These are phyloP conservation scores for Dynastes tityus DNA, from an alignment of 2,888 invertebrate species.

Conservation along the genomic window DNA sequence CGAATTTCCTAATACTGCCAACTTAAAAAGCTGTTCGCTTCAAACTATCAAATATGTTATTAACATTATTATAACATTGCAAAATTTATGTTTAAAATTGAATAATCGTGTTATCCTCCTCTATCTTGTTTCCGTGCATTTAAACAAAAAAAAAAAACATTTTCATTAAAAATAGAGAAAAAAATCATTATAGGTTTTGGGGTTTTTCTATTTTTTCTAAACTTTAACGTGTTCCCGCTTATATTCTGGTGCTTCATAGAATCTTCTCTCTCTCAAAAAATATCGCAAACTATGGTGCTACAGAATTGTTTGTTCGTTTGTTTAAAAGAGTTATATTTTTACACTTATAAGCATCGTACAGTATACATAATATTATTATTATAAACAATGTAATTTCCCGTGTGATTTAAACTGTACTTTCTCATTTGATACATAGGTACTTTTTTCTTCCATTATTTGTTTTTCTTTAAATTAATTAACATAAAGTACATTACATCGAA, in stretches of 20 bases:
- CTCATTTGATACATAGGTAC: constrained; percentile 12
- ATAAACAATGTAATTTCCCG: constrained; percentile 52
- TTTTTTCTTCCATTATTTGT: not conserved
- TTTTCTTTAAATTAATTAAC: not conserved
- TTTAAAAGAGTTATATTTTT: constrained; percentile 46
- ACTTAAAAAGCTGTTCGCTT: too few species aligned
- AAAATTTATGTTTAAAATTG: too few species aligned
- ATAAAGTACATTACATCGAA: constrained; percentile 10
- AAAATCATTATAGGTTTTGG: not conserved
- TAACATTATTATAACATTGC: too few species aligned
- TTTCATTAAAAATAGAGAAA: not conserved
- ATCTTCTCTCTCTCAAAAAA: constrained; percentile 51
- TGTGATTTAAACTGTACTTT: constrained; percentile 60
- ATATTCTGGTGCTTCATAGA: constrained; percentile 69
- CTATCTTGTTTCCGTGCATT: not conserved
- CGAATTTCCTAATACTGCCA: too few species aligned
- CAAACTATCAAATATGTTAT: too few species aligned
- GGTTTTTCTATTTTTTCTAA: constrained; percentile 60
- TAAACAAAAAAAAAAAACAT: not conserved
- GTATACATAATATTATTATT: constrained; percentile 20
- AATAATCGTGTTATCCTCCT: too few species aligned
- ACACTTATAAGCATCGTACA: constrained; percentile 20
- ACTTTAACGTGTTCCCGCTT: constrained; percentile 67
- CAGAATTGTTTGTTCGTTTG: constrained; percentile 63
- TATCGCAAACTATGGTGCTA: constrained; percentile 67